phyloP scores from a whole-genome alignment of 2,797 vertebrate species.

The Pangasius djambal region DNA sequence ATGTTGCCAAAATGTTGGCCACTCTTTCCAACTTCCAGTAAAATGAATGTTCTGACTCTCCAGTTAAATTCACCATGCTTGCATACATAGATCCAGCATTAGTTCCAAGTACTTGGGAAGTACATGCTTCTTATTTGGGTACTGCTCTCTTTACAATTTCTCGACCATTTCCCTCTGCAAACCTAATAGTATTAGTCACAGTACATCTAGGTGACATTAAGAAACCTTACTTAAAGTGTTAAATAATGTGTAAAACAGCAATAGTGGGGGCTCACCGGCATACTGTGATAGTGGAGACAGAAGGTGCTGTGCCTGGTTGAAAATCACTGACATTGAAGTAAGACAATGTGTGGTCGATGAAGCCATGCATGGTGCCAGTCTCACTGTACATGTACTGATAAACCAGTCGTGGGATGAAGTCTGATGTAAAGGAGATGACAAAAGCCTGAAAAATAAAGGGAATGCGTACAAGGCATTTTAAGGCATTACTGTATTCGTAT shows the following conservation, averaged over 20 bases:
- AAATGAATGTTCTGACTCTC: not conserved
- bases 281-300: constrained; percentile 76
- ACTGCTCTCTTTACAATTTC: not conserved
- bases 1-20: not conserved
- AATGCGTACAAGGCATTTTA: not conserved
- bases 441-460: constrained; percentile 81
- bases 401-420: constrained; percentile 96
- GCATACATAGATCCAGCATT: not conserved
- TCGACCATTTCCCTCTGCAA: not conserved
- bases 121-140: not conserved
- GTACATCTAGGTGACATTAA: not conserved
- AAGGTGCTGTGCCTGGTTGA: constrained; percentile 83
- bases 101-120: not conserved
- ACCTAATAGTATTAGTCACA: not conserved
- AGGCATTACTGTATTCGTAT: not conserved
- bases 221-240: not conserved
- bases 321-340: constrained; percentile 95
- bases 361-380: constrained; percentile 93
- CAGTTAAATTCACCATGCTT: not conserved
- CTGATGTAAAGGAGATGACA: constrained; percentile 95
- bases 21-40: too few species aligned
- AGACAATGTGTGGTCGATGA: constrained; percentile 95
- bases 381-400: constrained; percentile 94
- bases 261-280: constrained; percentile 82
- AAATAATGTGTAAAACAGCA: not conserved